phyloP scores from a whole-genome alignment of 1,140 invertebrate genomes.

The Anastrepha obliqua region DNA sequence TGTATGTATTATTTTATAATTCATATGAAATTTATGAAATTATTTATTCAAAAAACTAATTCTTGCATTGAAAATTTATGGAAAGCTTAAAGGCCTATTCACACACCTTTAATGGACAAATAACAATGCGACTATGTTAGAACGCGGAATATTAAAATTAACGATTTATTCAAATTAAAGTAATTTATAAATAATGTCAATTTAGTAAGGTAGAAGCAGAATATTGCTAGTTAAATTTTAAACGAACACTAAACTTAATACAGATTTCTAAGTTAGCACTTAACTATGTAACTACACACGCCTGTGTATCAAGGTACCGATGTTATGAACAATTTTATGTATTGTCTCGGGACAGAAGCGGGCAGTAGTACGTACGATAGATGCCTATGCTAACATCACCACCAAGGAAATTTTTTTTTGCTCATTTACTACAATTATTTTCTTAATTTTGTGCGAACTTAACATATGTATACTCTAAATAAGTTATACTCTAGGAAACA shows the following conservation, averaged over 20 bases:
- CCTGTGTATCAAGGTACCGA: neutral
- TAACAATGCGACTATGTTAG: neutral
- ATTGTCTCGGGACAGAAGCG: neutral
- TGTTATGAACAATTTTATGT: neutral
- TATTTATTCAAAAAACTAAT: neutral
- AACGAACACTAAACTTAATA: too few species aligned
- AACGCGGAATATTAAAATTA: neutral
- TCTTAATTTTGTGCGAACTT: too few species aligned
- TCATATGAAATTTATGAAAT: too few species aligned
- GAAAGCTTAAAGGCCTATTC: neutral
- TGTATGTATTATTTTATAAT: too few species aligned
- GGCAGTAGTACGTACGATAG: neutral
- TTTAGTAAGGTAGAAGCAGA: neutral
- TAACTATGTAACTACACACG: neutral
- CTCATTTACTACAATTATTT: too few species aligned
- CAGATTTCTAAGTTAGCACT: neutral
- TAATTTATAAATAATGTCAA: neutral
- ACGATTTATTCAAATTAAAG: neutral
- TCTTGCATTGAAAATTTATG: neutral
- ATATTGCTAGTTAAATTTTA: too few species aligned
- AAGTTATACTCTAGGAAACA: too few species aligned
- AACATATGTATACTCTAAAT: too few species aligned
- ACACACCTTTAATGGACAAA: slow-evolving; percentile 27
- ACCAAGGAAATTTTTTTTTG: neutral
- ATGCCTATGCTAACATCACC: neutral